Percentiles rank a stretch among this genome's conserved stretches.
Conservation (phyloP, 2,797 vertebrate genomes). For the Furcifer pardalis region DNA sequence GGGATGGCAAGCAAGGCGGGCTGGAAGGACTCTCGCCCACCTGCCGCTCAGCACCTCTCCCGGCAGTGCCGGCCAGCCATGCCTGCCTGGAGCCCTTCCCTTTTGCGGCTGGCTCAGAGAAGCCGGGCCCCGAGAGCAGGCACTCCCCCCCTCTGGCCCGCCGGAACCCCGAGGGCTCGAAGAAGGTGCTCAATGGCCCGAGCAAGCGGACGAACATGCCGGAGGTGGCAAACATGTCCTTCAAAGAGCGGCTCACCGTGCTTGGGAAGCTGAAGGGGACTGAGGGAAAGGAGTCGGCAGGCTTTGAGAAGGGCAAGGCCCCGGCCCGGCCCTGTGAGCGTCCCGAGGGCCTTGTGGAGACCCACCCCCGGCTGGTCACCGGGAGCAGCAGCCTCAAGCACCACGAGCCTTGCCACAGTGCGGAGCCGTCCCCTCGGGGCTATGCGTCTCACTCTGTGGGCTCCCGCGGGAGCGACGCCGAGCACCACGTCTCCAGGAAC, state of each 20-base stretch:
- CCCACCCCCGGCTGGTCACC: conserved; percentile 33
- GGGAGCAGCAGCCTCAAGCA: conserved; percentile 81
- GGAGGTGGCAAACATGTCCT: conserved; percentile 83
- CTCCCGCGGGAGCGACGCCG: conserved; percentile 79
- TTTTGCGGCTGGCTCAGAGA: conserved; percentile 32
- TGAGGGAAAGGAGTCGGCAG: conserved; percentile 46
- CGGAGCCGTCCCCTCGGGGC: conserved; percentile 75
- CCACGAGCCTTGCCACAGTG: conserved; percentile 71
- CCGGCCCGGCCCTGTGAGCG: conserved; percentile 21
- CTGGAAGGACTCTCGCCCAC: conserved; percentile 75
- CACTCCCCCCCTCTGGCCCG: conserved; percentile 70
- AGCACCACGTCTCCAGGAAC: conserved; percentile 82
- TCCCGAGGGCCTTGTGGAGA: not conserved
- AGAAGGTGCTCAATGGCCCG: conserved; percentile 72
- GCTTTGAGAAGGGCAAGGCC: conserved; percentile 51
- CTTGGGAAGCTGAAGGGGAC: conserved; percentile 87
- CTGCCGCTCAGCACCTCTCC: conserved; percentile 66
- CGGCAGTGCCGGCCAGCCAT: conserved; percentile 45
- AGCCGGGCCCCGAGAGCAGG: conserved; percentile 48
- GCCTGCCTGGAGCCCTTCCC: conserved; percentile 38
- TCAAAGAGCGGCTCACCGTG: conserved; percentile 88
- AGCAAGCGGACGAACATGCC: conserved; percentile 73
- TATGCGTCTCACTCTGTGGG: conserved; percentile 82
- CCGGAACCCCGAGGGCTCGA: conserved; percentile 80
- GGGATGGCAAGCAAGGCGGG: conserved; percentile 68